Evolutionary conservation across 2,888 invertebrate genomes (phyloP), one percentile per base, ranked within the genome.

Genomic region (Pyrgus malvae): DNA sequence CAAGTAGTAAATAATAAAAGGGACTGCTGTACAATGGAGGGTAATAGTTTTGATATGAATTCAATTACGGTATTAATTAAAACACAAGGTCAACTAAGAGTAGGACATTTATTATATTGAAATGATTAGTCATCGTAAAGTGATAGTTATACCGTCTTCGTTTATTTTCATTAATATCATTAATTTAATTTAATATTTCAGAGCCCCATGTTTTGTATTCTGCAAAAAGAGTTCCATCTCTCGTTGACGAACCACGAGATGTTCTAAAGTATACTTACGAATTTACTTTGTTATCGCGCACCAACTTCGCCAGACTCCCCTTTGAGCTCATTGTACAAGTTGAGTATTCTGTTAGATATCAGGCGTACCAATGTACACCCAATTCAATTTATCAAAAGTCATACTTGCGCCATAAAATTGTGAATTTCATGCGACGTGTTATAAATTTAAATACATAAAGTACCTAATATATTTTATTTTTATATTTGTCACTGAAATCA

Each of bases 221-320:
- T 23, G 21, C 33, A 23, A 37, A 48, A 14, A 16, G 17, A 23
- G 16, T 35, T 35, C 44, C 14, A 11, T 42, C 35, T 21, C 21
- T 27, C 42, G 44, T 45, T 45, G 12, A 45, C 19, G 45, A 48
- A 45, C 53, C 53, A 29, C 53, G 19, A 45, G 29, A 53, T 45
- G 53, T 45, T 53, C 17, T 8, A 31, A 45, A 53, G 45, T 27
- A 42, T 51, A 44, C 51, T 50, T 51, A 51, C 11, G 50, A 16
- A 35, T 25, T 17, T 51, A 51, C 44, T 51, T 51, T 37, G 51
- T 44, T 51, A 51, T 51, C 51, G 27, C 40, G 31, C 49, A 16
- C 31, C 44, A 44, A 42, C 44, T 51, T 44, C 31, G 14, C 27
- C 23, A n/a, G 9, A 11, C 23, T 33, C 41, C 44, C 11, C 46